Evolutionary conservation across 2,797 vertebrate species (phyloP).

Genomic region (Fratercula arctica): DNA sequence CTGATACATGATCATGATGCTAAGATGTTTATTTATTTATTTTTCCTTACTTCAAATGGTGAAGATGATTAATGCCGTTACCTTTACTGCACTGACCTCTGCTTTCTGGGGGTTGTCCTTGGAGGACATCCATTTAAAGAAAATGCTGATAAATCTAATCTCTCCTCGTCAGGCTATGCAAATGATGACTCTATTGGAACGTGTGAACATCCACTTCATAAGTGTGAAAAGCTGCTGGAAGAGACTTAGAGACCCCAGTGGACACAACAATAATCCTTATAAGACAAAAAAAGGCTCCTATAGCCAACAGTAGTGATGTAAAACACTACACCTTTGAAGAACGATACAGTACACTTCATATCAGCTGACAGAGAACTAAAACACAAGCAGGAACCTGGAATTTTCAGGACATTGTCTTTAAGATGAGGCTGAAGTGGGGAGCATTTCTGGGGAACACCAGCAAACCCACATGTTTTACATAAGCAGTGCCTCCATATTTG

Average conservation of each 20-base stretch:
- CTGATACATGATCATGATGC: slow-evolving; percentile 69
- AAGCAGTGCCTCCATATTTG: neutral
- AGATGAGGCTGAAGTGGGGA: neutral
- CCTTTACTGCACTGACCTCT: slow-evolving; percentile 72
- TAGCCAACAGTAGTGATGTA: neutral
- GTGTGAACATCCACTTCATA: neutral
- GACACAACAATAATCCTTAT: neutral
- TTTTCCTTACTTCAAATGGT: slow-evolving; percentile 67
- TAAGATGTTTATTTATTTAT: slow-evolving; percentile 80
- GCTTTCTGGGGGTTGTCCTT: slow-evolving; percentile 71
- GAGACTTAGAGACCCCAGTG: neutral
- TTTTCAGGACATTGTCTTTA: neutral
- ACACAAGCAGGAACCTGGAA: neutral
- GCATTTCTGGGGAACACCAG: neutral
- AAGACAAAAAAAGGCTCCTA: neutral
- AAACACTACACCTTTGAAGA: neutral
- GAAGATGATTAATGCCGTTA: slow-evolving; percentile 80
- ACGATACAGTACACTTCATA: neutral
- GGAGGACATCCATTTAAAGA: slow-evolving; percentile 74
- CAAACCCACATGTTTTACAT: neutral
- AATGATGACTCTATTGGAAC: slow-evolving; percentile 42
- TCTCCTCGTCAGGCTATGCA: slow-evolving; percentile 66
- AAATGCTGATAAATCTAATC: slow-evolving; percentile 78
- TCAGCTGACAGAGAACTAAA: neutral
- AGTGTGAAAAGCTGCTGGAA: neutral